These are phyloP conservation scores for Pentalonia nigronervosa DNA, from an alignment of 1,140 invertebrate genomes.

Conservation along the genomic window DNA sequence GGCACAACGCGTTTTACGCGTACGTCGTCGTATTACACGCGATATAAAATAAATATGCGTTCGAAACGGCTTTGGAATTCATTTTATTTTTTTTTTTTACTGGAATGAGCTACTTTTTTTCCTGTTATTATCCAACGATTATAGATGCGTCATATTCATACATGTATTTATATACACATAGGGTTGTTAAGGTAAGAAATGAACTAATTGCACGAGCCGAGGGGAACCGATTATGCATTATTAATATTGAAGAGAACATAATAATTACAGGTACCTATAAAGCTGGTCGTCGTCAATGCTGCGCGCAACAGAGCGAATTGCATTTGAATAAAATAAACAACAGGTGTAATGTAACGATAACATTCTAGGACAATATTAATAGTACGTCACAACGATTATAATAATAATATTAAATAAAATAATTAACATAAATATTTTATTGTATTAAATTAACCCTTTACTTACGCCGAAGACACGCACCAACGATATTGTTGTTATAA, in stretches of 20 bases:
- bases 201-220: not conserved
- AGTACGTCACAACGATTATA: not conserved
- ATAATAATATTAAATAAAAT: not conserved
- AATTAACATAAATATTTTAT: not conserved
- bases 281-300: not conserved
- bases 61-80: not conserved
- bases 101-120: not conserved
- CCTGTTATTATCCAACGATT: not conserved
- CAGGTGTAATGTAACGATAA: not conserved
- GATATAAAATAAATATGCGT: not conserved
- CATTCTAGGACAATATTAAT: not conserved
- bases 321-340: constrained; percentile 1
- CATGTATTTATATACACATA: no score
- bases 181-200: not conserved
- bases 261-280: not conserved
- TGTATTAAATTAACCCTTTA: not conserved
- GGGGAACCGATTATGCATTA: not conserved
- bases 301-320: not conserved
- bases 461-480: not conserved
- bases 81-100: not conserved
- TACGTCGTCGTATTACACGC: not conserved
- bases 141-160: not conserved
- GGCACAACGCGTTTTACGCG: not conserved
- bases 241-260: not conserved
- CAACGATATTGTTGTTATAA: not conserved